Conservation (phyloP, 1,140 invertebrate species). For the Ylistrum balloti region DNA sequence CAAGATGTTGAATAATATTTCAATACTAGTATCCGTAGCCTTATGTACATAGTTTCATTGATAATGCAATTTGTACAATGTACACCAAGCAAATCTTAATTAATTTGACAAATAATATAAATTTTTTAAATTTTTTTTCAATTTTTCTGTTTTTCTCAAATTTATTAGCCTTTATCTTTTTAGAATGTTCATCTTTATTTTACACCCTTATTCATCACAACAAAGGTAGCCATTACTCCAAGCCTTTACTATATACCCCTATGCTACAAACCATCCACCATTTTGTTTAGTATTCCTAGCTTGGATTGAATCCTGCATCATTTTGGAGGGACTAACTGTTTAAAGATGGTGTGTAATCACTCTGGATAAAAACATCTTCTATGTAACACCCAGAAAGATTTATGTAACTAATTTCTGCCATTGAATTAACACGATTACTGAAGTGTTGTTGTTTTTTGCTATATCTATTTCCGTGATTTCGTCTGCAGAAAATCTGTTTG, state of each 20-base stretch:
- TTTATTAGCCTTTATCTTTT: not conserved
- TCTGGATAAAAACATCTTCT: not conserved
- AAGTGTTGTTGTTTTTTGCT: not conserved
- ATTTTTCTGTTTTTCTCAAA: too few species aligned
- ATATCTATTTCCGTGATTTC: not conserved
- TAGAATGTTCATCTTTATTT: not conserved
- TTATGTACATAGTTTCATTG: too few species aligned
- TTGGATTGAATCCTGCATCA: not conserved
- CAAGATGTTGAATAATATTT: not conserved
- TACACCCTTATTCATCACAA: not conserved
- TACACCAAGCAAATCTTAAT: too few species aligned
- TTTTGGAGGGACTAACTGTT: not conserved
- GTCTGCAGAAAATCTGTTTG: constrained; percentile 22
- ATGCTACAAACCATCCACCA: too few species aligned
- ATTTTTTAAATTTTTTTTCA: too few species aligned
- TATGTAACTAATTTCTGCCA: constrained; percentile 11
- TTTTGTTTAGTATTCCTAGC: not conserved
- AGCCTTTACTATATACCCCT: too few species aligned
- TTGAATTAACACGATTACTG: constrained; percentile 10
- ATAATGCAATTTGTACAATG: too few species aligned
- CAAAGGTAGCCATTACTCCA: too few species aligned
- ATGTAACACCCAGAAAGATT: not conserved
- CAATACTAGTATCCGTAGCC: not conserved
- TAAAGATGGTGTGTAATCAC: not conserved
- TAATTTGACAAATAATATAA: too few species aligned